Conservation (phyloP, 1,140 invertebrate genomes). For the Drosophila fuyamai region DNA sequence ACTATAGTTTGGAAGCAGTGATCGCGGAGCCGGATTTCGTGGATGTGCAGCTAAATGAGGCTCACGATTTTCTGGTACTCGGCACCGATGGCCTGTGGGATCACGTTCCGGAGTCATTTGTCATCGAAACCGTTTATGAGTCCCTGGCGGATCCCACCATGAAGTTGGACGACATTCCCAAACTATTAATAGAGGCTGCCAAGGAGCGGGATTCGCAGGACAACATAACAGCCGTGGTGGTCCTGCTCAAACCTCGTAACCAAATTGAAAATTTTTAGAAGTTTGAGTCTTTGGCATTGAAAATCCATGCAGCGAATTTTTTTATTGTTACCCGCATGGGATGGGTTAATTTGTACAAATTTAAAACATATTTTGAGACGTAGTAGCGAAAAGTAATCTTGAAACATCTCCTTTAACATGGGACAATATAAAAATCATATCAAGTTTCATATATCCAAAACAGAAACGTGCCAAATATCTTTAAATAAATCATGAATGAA, state of each 20-base stretch:
- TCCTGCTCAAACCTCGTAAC: slow-evolving; percentile 68
- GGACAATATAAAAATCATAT: slow-evolving; percentile 13
- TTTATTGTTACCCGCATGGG: slow-evolving; percentile 43
- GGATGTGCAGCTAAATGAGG: slow-evolving; percentile 88
- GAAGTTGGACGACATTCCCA: slow-evolving; percentile 78
- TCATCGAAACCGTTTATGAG: slow-evolving; percentile 86
- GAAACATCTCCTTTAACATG: not conserved
- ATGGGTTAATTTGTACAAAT: slow-evolving; percentile 22
- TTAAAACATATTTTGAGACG: not conserved
- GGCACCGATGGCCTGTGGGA: slow-evolving; percentile 98
- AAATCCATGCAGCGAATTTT: slow-evolving; percentile 24
- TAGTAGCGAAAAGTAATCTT: slow-evolving; percentile 23
- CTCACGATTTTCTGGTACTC: slow-evolving; percentile 96
- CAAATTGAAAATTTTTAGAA: slow-evolving; percentile 45
- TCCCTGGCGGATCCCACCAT: slow-evolving; percentile 50
- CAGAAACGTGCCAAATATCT: slow-evolving; percentile 17
- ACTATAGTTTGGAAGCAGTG: slow-evolving; percentile 87
- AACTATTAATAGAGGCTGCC: slow-evolving; percentile 72
- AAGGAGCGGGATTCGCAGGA: slow-evolving; percentile 77
- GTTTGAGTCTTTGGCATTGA: not conserved
- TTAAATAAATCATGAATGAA: not conserved
- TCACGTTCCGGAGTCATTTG: slow-evolving; percentile 87
- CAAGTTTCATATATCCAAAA: slow-evolving; percentile 1
- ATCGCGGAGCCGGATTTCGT: slow-evolving; percentile 93
- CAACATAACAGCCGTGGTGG: slow-evolving; percentile 75